Evolutionary conservation across 2,888 invertebrate genomes (phyloP).

Genomic region (Epinotia brunnichana): DNA sequence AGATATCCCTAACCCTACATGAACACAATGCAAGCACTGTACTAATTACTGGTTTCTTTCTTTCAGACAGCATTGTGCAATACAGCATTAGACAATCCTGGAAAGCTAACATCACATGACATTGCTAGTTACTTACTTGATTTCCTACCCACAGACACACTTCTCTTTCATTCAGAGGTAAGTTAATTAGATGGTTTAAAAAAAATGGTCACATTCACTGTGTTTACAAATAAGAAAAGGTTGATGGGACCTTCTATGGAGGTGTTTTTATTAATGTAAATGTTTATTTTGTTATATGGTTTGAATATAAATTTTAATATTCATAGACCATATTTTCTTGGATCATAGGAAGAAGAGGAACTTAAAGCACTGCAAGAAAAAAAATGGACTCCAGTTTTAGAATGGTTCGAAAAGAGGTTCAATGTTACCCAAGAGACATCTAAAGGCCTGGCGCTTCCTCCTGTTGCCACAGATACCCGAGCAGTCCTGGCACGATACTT

Average conservation of each 20-base stretch:
- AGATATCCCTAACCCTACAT: background rate
- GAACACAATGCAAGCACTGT: background rate
- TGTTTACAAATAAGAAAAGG: too few relatives aligned
- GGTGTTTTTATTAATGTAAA: too few relatives aligned
- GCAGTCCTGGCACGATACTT: conserved; percentile 89
- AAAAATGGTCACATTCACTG: too few relatives aligned
- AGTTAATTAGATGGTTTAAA: background rate
- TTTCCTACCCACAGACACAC: conserved; percentile 91
- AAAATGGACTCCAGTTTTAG: conserved; percentile 95
- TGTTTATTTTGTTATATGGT: too few relatives aligned
- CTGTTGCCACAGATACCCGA: conserved; percentile 86
- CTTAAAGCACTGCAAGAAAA: conserved; percentile 89
- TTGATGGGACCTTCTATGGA: too few relatives aligned
- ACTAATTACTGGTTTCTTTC: background rate
- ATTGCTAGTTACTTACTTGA: conserved; percentile 91
- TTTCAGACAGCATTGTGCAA: conserved; percentile 93
- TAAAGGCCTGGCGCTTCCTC: conserved; percentile 87
- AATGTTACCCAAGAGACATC: conserved; percentile 89
- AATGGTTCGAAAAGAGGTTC: conserved; percentile 94
- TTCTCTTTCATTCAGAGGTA: conserved; percentile 90
- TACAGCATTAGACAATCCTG: conserved; percentile 96
- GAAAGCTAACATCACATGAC: conserved; percentile 88
- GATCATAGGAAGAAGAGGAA: conserved; percentile 88
- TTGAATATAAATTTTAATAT: background rate
- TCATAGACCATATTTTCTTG: conserved; percentile 23